A percentile compares a stretch with the other conserved stretches of the same genome.
Evolutionary conservation across 2,113 vertebrate species (phyloP).

Genomic region (Catharus minimus): DNA sequence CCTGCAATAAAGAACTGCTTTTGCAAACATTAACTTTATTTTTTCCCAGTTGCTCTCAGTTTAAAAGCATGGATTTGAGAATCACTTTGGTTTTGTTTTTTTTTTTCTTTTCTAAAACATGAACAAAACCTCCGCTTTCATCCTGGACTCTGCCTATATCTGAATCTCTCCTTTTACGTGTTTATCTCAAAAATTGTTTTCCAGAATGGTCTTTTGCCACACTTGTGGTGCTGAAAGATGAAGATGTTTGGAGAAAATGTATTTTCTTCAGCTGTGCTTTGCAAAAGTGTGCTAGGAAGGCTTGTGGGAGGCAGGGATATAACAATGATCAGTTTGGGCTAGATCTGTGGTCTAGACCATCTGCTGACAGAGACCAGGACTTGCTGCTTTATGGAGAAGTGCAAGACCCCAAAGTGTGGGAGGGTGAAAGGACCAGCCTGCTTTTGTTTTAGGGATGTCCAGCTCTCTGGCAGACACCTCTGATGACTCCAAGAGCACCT

Average conservation of each 20-base stretch:
- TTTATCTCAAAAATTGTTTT: neutral
- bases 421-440: neutral
- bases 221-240: neutral
- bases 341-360: neutral
- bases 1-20: slow-evolving; percentile 5
- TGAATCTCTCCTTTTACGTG: neutral
- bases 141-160: neutral
- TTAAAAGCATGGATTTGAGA: slow-evolving; percentile 6
- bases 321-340: neutral
- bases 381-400: neutral
- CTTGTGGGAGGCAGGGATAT: neutral
- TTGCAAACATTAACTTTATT: slow-evolving; percentile 8
- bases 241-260: neutral
- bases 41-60: neutral
- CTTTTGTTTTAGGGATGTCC: neutral
- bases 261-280: neutral
- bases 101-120: neutral
- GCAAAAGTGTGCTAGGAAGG: neutral
- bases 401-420: neutral
- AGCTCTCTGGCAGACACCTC: neutral
- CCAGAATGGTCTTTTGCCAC: neutral
- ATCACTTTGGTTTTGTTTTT: neutral
- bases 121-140: neutral
- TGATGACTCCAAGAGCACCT: neutral
- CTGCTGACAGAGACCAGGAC: neutral